Conservation (phyloP, 2,113 vertebrate species). For the Engraulis encrasicolus region DNA sequence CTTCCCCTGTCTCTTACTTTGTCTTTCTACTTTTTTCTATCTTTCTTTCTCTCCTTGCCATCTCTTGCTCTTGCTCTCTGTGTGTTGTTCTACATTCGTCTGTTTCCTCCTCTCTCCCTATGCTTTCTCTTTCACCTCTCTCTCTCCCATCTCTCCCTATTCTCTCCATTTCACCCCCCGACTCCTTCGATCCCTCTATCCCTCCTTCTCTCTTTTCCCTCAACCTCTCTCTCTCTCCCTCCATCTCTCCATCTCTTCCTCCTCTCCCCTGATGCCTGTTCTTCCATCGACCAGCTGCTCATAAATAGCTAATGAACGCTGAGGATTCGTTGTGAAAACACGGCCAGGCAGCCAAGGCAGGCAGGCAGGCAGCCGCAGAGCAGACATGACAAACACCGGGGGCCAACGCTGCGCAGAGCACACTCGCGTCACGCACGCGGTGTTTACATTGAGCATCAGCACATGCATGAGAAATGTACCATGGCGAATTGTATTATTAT, state of each 20-base stretch:
- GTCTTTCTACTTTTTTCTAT: no score
- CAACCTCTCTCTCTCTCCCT: neutral
- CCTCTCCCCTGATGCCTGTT: neutral
- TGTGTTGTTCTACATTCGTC: no score
- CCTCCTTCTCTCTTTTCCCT: neutral
- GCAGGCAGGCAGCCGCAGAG: no score
- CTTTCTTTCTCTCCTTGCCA: no score
- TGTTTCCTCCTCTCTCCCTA: no score
- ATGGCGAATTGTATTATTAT: no score
- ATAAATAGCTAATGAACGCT: slow-evolving; percentile 47
- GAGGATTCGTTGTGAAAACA: slow-evolving; percentile 40
- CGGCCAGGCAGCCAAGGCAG: no score
- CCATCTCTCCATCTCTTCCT: neutral
- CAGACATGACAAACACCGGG: slow-evolving; percentile 11
- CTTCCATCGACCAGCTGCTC: slow-evolving; percentile 42
- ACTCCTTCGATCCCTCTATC: neutral
- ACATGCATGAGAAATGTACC: neutral
- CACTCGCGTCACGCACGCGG: no score
- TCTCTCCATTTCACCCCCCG: neutral
- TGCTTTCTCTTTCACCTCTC: no score
- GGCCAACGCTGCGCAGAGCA: neutral
- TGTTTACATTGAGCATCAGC: neutral
- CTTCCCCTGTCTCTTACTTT: no score
- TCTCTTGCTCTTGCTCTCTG: no score
- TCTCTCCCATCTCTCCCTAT: no score